phyloP scores from a whole-genome alignment of 2,113 vertebrate species.

The Rhagologus leucostigma region DNA sequence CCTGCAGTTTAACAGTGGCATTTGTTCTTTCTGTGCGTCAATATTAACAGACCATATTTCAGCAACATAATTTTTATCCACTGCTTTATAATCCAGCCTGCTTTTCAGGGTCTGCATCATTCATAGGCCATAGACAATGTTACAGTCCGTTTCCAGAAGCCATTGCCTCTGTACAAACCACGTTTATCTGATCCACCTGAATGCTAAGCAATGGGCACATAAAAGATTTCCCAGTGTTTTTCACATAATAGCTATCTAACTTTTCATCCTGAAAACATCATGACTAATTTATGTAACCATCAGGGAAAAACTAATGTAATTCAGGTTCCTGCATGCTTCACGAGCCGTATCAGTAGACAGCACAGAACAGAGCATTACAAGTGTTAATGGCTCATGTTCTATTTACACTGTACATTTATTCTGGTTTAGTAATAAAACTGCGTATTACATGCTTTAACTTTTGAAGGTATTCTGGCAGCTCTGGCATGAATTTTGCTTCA shows the following conservation, averaged over 20 bases:
- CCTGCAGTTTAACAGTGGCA: background rate
- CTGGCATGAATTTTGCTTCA: background rate
- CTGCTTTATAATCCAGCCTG: constrained; percentile 33
- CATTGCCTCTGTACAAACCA: background rate
- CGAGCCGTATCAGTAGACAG: background rate
- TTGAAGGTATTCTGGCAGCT: background rate
- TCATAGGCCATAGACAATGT: background rate
- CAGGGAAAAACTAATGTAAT: constrained; percentile 45
- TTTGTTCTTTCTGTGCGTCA: constrained; percentile 42
- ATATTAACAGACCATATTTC: constrained; percentile 50
- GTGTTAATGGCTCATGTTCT: constrained; percentile 46
- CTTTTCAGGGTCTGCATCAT: background rate
- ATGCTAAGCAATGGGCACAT: constrained; percentile 17
- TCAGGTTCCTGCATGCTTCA: constrained; percentile 30
- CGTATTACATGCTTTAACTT: constrained; percentile 9
- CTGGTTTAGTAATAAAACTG: constrained; percentile 29
- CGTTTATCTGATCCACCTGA: constrained; percentile 12
- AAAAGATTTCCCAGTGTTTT: constrained; percentile 19
- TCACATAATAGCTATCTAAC: constrained; percentile 15
- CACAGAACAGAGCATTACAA: background rate
- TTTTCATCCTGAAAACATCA: constrained; percentile 43
- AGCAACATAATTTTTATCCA: constrained; percentile 46
- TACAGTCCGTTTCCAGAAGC: background rate
- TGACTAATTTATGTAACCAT: constrained; percentile 60
- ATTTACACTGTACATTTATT: constrained; percentile 29